These are phyloP conservation scores for Theretra japonica DNA, from an alignment of 2,888 invertebrate genomes.

Conservation along the genomic window DNA sequence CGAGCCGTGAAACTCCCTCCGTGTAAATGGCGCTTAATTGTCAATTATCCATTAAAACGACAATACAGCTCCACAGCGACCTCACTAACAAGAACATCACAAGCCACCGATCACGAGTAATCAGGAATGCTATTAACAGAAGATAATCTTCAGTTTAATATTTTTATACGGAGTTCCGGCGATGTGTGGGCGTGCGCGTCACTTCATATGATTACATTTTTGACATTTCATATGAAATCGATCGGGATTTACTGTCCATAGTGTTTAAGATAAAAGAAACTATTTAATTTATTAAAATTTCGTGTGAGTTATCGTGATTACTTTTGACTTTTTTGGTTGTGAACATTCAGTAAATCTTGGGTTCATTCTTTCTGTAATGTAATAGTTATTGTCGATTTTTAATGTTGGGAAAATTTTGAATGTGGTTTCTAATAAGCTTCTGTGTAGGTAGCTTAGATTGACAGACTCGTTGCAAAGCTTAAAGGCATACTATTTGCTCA, in stretches of 20 bases:
- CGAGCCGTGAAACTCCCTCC: no score
- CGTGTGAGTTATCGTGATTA: conserved; percentile 22
- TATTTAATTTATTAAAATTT: conserved; percentile 27
- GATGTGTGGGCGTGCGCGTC: conserved; percentile 30
- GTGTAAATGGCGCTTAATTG: no score
- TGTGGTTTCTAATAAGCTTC: neutral
- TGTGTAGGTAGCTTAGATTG: neutral
- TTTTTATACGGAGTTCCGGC: conserved; percentile 20
- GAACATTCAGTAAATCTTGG: neutral
- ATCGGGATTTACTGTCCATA: conserved; percentile 30
- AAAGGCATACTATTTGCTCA: no score
- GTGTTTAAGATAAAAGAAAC: conserved; percentile 33
- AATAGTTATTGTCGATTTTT: neutral
- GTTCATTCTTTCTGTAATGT: neutral
- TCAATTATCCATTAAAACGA: neutral
- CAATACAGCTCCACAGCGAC: conserved; percentile 25
- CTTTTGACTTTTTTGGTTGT: conserved; percentile 10
- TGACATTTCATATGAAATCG: conserved; percentile 30
- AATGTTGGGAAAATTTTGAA: neutral
- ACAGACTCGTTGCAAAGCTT: neutral
- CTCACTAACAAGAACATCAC: conserved; percentile 20
- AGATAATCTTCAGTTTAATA: conserved; percentile 30
- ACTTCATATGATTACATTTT: conserved; percentile 31
- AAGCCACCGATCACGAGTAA: conserved; percentile 22
- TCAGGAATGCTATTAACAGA: conserved; percentile 33